A percentile compares a stretch with the other conserved stretches of the same genome.
Conservation (phyloP, 2,113 vertebrate genomes). For the Labrus mixtus region DNA sequence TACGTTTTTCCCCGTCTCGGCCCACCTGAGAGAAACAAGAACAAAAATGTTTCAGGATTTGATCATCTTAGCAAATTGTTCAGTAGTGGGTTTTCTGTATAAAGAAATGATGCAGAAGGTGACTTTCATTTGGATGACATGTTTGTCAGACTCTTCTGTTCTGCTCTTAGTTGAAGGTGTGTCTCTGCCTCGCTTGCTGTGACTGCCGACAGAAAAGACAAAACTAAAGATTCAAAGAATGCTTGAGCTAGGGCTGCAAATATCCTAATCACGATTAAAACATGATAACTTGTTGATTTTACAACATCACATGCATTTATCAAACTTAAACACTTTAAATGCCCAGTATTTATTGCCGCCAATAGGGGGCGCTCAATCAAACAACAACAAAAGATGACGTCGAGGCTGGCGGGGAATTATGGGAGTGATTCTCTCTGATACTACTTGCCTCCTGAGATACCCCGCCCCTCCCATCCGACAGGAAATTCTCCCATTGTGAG, state of each 20-base stretch:
- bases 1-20: conserved; percentile 7
- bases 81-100: neutral
- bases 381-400: too few species aligned
- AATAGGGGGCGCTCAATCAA: too few species aligned
- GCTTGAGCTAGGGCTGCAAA: neutral
- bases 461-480: too few species aligned
- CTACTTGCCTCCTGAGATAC: too few species aligned
- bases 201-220: conserved; percentile 43
- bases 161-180: conserved; percentile 44
- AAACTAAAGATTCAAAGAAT: conserved; percentile 18
- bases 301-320: too few species aligned
- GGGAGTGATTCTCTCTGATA: too few species aligned
- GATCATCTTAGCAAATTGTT: conserved; percentile 29
- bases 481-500: too few species aligned
- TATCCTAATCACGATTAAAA: conserved; percentile 1
- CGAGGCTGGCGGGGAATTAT: too few species aligned
- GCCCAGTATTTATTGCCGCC: too few species aligned
- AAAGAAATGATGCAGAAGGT: conserved; percentile 14
- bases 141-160: conserved; percentile 33
- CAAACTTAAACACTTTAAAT: too few species aligned
- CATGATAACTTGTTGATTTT: too few species aligned
- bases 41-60: conserved; percentile 2
- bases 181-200: conserved; percentile 62
- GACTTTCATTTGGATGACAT: conserved; percentile 22
- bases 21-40: conserved; percentile 31